Base-by-base conservation (phyloP, 2,113 vertebrate genomes). In the Sterrhoptilus dennistouni region DNA sequence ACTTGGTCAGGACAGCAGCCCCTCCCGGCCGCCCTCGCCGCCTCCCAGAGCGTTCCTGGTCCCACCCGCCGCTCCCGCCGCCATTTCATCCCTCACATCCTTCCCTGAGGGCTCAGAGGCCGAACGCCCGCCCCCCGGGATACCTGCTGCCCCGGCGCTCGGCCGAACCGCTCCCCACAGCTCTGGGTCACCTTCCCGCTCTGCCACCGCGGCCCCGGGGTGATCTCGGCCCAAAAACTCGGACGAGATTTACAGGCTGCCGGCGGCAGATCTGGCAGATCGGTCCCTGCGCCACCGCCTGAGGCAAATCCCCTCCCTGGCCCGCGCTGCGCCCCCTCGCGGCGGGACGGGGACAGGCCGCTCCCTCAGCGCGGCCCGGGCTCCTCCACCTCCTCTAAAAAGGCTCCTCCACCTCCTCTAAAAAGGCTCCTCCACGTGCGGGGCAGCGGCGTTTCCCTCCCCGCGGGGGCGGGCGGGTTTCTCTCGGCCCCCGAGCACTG, bases 111-210 rank as follows among this genome's bases (percentile, higher is more conserved):
- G 82, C 29, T 21, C 53, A 38, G 52, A 29, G 17, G 49, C 65
- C 16, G 59, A 28, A 68, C 22, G 54, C 82, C 82, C 86, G 36
- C 54, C 40, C 49, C 33, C 29, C 49, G 31, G 21, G 59, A n/a
- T 95, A 91, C 88, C 88, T 95, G 93, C 66, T 88, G 35, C 92
- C 90, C 89, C 66, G 47, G 59, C 50, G 88, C 70, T 80, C 87
- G 45, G 88, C 75, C 52, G 74, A 42, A 36, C 68, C 52, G 84
- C 52, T 87, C 60, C 79, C 79, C 92, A 72, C 79, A 24, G 90
- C 87, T 79, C 52, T 75, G 83, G 38, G 82, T 21, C 90, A 50
- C 93, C 47, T 70, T 82, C 75, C 87, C 23, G 93, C 80, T 82
- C 60, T 25, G 79, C 79, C 79, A 54, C 75, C 50, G 4, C 29